phyloP scores from a whole-genome alignment of 2,797 vertebrate species.

The Triplophysa bombifrons region DNA sequence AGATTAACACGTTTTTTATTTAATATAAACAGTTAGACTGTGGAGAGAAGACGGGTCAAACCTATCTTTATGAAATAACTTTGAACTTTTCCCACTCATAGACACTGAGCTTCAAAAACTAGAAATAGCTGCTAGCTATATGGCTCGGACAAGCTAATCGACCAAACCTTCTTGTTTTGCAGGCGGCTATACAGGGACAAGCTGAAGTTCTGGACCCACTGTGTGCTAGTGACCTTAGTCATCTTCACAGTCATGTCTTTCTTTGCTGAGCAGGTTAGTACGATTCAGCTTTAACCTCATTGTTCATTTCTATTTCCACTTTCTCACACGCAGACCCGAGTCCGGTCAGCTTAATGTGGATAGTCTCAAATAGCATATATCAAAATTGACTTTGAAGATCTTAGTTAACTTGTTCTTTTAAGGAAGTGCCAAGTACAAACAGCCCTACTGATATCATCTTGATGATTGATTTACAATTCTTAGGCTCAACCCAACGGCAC shows the following conservation, averaged over 20 bases:
- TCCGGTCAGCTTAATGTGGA: not conserved
- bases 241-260: conserved; percentile 95
- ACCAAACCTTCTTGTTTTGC: conserved; percentile 28
- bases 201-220: conserved; percentile 99
- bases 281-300: not conserved
- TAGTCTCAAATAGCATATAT: not conserved
- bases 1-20: no score
- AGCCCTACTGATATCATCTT: not conserved
- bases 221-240: conserved; percentile 91
- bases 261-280: conserved; percentile 96
- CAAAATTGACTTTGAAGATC: conserved; percentile 11
- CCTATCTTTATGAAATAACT: no score
- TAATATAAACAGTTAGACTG: no score
- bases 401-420: not conserved
- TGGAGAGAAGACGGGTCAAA: no score
- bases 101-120: no score
- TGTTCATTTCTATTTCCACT: conserved; percentile 17
- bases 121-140: no score
- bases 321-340: not conserved
- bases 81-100: no score
- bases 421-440: conserved; percentile 11
- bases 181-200: conserved; percentile 96
- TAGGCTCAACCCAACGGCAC: not conserved
- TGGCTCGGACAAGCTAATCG: not conserved
- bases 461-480: conserved; percentile 54